Percentiles rank a stretch among this genome's conserved stretches.
phyloP scores from a whole-genome alignment of 2,113 vertebrate species.

The Spilogale gracilis region DNA sequence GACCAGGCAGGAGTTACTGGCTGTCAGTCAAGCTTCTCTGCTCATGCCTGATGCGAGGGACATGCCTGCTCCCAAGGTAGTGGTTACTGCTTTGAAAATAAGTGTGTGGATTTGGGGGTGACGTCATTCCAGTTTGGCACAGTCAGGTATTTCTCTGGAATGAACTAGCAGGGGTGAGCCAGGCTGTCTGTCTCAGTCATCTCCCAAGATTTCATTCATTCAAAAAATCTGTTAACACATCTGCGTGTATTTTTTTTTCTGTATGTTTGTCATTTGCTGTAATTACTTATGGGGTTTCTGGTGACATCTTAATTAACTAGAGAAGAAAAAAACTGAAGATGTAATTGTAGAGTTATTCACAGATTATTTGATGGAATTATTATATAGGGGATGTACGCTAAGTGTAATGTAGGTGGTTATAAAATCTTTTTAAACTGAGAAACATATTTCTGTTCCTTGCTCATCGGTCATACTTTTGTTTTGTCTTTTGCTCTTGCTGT shows the following conservation, averaged over 20 bases:
- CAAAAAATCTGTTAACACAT: conserved; percentile 72
- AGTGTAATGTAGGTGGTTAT: not conserved
- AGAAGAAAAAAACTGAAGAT: conserved; percentile 67
- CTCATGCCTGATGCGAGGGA: conserved; percentile 38
- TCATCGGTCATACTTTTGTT: not conserved
- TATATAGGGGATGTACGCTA: not conserved
- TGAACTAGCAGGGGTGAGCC: conserved; percentile 45
- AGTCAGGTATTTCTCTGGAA: conserved; percentile 64
- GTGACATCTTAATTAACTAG: conserved; percentile 77
- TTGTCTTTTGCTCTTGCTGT: not conserved
- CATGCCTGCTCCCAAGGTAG: conserved; percentile 14
- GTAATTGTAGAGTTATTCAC: conserved; percentile 64
- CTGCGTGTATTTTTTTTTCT: conserved; percentile 49
- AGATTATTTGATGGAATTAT: conserved; percentile 49
- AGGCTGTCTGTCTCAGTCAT: conserved; percentile 59
- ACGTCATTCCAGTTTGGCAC: conserved; percentile 53
- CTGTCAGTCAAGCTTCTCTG: conserved; percentile 11
- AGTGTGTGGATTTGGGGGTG: conserved; percentile 60
- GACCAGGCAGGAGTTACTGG: conserved; percentile 50
- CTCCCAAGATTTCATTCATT: conserved; percentile 73
- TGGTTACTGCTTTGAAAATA: conserved; percentile 66
- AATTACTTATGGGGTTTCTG: conserved; percentile 73
- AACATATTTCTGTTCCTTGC: not conserved
- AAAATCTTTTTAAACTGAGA: conserved; percentile 63
- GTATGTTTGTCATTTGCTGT: conserved; percentile 70